Evolutionary conservation across 2,888 invertebrate species (phyloP).

Genomic region (Lycocerus yunnanus): DNA sequence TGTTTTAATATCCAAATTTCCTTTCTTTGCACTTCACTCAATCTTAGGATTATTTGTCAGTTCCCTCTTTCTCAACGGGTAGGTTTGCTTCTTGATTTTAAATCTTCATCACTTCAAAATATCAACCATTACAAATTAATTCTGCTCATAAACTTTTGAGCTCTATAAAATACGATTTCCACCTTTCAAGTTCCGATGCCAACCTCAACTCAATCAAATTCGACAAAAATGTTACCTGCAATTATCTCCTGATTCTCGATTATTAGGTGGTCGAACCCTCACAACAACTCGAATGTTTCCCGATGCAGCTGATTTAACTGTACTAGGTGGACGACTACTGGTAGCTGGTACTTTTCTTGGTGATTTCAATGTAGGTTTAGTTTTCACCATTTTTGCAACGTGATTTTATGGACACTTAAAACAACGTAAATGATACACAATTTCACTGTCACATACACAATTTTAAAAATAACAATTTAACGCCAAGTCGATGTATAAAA

Average conservation of each 20-base stretch:
- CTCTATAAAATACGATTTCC: too few relatives aligned
- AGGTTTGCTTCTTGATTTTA: too few relatives aligned
- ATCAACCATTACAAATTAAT: too few relatives aligned
- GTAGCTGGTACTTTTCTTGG: neutral
- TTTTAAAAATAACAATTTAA: neutral
- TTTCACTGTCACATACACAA: neutral
- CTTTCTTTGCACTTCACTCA: too few relatives aligned
- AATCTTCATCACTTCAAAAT: too few relatives aligned
- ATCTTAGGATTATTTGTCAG: too few relatives aligned
- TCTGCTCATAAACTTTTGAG: too few relatives aligned
- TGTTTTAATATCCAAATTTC: too few relatives aligned
- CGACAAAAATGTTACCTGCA: conserved; percentile 38
- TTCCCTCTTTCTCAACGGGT: too few relatives aligned
- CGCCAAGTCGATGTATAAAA: neutral
- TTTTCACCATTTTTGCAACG: neutral
- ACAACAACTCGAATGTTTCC: conserved; percentile 81
- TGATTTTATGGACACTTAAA: neutral
- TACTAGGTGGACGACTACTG: neutral
- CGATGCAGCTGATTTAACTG: neutral
- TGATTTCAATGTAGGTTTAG: neutral
- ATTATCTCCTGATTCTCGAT: conserved; percentile 62
- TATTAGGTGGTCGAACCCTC: conserved; percentile 80
- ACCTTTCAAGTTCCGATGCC: too few relatives aligned
- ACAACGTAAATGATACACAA: neutral
- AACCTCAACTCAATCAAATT: too few relatives aligned